These are phyloP conservation scores for Phaethon lepturus DNA, from an alignment of 2,113 vertebrate genomes.

Conservation along the genomic window DNA sequence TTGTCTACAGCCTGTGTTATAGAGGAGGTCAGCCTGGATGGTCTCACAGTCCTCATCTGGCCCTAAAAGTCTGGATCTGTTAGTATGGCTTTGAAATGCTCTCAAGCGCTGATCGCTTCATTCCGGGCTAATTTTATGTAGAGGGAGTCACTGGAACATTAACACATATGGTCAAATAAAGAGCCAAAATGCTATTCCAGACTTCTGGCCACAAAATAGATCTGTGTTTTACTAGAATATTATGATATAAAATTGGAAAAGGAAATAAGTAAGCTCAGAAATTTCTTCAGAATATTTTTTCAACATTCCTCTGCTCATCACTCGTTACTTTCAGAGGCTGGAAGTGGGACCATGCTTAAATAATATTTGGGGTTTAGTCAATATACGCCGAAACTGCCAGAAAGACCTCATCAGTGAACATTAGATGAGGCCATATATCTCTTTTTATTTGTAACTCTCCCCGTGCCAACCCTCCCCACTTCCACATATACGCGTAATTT, in stretches of 20 bases:
- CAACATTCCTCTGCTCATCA: not conserved
- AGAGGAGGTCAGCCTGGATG: not conserved
- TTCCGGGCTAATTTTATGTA: conserved; percentile 10
- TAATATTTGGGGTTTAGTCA: not conserved
- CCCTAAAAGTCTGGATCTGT: not conserved
- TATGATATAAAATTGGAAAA: not conserved
- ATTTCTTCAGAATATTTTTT: not conserved
- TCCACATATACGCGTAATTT: not conserved
- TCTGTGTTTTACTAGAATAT: not conserved
- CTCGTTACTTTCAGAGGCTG: not conserved
- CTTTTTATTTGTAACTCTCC: not conserved
- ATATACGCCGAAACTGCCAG: not conserved
- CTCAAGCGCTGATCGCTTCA: not conserved
- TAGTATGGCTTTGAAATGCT: conserved; percentile 4
- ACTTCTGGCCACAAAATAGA: conserved; percentile 11
- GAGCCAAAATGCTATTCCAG: conserved; percentile 46
- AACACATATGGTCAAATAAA: conserved; percentile 23
- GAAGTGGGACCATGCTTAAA: not conserved
- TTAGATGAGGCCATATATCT: not conserved
- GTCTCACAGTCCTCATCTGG: not conserved
- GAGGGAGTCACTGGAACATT: conserved; percentile 6
- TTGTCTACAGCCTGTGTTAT: not conserved
- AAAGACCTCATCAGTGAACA: not conserved
- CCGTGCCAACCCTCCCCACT: not conserved
- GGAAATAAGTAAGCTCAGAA: not conserved